Evolutionary conservation across 2,888 invertebrate species (phyloP).

Genomic region (Melieria crassipennis): DNA sequence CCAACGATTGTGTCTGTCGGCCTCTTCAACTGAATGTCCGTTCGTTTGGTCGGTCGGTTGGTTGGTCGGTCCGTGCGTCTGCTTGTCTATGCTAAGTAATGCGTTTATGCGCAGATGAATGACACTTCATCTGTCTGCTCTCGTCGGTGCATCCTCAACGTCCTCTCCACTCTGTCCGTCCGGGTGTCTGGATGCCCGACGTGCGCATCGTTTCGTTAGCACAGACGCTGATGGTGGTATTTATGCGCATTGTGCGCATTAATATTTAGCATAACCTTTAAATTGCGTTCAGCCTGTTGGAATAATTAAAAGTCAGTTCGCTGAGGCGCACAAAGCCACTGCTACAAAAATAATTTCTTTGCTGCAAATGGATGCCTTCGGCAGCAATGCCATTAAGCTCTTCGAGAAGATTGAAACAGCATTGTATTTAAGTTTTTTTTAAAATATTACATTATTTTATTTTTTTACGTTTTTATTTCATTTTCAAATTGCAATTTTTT

Average conservation of each 20-base stretch:
- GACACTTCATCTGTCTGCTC: slow-evolving; percentile 61
- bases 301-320: no score
- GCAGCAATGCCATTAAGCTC: no score
- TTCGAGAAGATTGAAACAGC: no score
- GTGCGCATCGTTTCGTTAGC: slow-evolving; percentile 13
- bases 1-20: neutral
- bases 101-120: slow-evolving; percentile 64
- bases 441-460: no score
- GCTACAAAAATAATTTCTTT: no score
- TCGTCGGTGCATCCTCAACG: slow-evolving; percentile 43
- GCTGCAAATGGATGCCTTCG: no score
- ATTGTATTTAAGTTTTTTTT: no score
- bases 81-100: slow-evolving; percentile 56
- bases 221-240: slow-evolving; percentile 49
- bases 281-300: no score
- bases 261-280: slow-evolving; percentile 37
- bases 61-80: neutral
- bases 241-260: slow-evolving; percentile 43
- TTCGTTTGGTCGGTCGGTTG: neutral
- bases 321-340: no score
- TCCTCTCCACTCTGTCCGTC: slow-evolving; percentile 19
- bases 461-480: no score
- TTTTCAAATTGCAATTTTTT: no score
- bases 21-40: neutral
- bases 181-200: slow-evolving; percentile 21